Percentiles rank a stretch among this genome's conserved stretches.
Conservation (phyloP, 2,888 invertebrate species). For the Lapara coniferarum region DNA sequence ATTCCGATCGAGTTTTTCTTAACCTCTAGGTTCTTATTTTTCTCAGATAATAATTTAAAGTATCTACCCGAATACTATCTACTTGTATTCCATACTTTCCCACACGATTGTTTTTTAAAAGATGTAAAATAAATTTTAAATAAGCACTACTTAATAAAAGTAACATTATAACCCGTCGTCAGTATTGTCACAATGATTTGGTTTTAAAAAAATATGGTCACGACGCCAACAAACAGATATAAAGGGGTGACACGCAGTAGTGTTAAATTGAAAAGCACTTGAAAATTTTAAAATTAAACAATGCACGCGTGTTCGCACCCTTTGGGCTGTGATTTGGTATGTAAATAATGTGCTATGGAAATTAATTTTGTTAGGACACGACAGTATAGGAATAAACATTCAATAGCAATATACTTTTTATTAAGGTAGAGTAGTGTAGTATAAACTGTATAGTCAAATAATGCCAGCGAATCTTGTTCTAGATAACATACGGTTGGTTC, state of each 20-base stretch:
- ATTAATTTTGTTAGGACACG: conserved; percentile 36
- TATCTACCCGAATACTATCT: too few species aligned
- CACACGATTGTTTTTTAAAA: conserved; percentile 38
- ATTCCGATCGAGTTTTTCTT: too few species aligned
- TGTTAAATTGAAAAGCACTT: conserved; percentile 54
- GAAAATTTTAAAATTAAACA: conserved; percentile 59
- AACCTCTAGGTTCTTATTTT: too few species aligned
- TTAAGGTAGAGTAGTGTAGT: background rate
- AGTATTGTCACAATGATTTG: conserved; percentile 49
- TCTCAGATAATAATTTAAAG: too few species aligned
- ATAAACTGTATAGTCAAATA: too few species aligned
- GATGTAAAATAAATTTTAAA: conserved; percentile 45
- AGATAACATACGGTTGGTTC: too few species aligned
- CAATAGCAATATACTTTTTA: background rate
- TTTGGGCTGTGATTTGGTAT: conserved; percentile 28
- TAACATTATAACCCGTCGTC: conserved; percentile 56
- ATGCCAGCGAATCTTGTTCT: too few species aligned
- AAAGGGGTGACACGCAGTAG: conserved; percentile 49
- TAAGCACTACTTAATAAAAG: conserved; percentile 51
- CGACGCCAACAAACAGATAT: conserved; percentile 31
- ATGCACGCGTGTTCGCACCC: conserved; percentile 65
- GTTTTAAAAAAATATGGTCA: conserved; percentile 52
- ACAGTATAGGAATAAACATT: background rate
- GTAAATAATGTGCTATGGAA: conserved; percentile 37
- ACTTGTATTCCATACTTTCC: conserved; percentile 33